Conservation (phyloP, 2,797 vertebrate genomes). For the Coendou prehensilis region DNA sequence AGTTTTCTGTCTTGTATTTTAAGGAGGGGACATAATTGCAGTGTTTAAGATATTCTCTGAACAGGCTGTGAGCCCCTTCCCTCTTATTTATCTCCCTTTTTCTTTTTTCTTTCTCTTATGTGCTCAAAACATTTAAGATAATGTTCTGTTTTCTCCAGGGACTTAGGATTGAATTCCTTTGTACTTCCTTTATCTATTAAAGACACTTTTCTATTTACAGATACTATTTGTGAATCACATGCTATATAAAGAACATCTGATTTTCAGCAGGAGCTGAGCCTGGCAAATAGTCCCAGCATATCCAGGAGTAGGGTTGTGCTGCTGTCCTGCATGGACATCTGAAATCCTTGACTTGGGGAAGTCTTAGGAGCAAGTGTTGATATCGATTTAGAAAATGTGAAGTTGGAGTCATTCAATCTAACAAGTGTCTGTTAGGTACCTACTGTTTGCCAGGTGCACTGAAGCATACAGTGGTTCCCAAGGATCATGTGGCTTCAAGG, state of each 20-base stretch:
- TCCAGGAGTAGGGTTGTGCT: neutral
- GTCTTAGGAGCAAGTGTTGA: neutral
- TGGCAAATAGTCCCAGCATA: neutral
- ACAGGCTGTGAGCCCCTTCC: neutral
- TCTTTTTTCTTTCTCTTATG: conserved; percentile 14
- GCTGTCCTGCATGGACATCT: neutral
- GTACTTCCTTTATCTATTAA: conserved; percentile 66
- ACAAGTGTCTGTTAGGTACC: neutral
- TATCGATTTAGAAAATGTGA: neutral
- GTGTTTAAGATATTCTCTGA: conserved; percentile 30
- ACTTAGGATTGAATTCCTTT: conserved; percentile 62
- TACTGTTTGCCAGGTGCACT: neutral
- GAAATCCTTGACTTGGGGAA: neutral
- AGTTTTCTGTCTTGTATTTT: conserved; percentile 60
- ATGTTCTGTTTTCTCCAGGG: conserved; percentile 75
- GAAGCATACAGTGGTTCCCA: no score
- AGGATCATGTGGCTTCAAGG: neutral
- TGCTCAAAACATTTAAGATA: conserved; percentile 42
- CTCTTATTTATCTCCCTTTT: neutral
- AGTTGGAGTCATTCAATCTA: neutral
- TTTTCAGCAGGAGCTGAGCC: neutral
- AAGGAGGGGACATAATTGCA: conserved; percentile 7
- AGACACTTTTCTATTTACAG: conserved; percentile 41
- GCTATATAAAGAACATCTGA: neutral
- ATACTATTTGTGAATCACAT: neutral